Evolutionary conservation across 37 sponge, comb jelly and placozoan species (phyloP), one percentile per base, ranked within the genome.

Genomic region (Oscarella lobularis): DNA sequence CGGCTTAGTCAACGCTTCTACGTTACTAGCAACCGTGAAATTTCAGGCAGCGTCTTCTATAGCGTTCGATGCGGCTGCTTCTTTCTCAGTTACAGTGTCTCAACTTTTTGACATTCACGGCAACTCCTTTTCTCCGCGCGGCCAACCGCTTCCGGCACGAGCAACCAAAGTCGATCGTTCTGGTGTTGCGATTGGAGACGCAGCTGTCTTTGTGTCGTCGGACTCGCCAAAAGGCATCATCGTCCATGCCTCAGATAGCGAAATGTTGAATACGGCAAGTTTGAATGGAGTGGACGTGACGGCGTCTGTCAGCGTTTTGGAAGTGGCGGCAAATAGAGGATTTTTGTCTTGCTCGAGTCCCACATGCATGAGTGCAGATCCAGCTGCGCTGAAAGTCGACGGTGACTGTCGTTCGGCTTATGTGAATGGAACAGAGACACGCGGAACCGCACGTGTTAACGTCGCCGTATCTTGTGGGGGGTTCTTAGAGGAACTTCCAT

Each of bases 231-330:
- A 78, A 34, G 87, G 79, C 20, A 30, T 86, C 3, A 66, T 86
- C 3, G 70, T 78, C 5, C 74, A 78, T 48, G 39, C 83, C 2
- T 33, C 68, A 27, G 60, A 41, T 9, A 35, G 79, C 33, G 83
- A 86, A 29, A 33, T 86, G 0, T 54, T 89, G 60, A 89, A 89
- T 73, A 89, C 89, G 5, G 89, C 88, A 5, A 31, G 74, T 3
- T 78, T 88, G 20, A 78, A 70, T 74, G 79, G 79, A 30, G 39
- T 37, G 2, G 35, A 37, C 0, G 74, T 85, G 3, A 9, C 37
- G 20, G 33, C 31, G 6, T 75, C 86, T 0, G 0, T 85, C 0
- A 85, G 74, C 2, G 66, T 81, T 35, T 65, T 81, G 35, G 31
- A 31, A 27, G 81, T 68, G 6, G 32, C 3, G 20, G 60, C 78